phyloP scores from a whole-genome alignment of 2,888 invertebrate genomes.

The Caradrina clavipalpis region DNA sequence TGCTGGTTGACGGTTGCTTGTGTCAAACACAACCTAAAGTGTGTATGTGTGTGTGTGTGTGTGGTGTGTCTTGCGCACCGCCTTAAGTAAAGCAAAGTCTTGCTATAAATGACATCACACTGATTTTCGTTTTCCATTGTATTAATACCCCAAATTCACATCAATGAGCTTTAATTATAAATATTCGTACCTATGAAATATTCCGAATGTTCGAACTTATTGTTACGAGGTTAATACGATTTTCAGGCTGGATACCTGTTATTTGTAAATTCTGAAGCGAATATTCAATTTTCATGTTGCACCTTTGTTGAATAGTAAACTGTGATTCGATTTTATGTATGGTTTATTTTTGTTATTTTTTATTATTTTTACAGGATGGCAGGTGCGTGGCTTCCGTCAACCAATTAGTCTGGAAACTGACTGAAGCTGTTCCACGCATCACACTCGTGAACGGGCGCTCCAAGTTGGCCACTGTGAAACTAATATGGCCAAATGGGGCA shows the following conservation, averaged over 20 bases:
- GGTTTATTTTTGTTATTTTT: not conserved
- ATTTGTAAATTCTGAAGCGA: not conserved
- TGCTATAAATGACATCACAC: not conserved
- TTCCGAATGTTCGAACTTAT: conserved; percentile 9
- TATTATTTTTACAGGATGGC: too few species aligned
- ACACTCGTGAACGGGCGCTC: too few species aligned
- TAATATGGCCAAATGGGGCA: too few species aligned
- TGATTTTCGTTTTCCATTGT: not conserved
- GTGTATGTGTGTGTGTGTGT: too few species aligned
- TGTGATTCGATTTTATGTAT: not conserved
- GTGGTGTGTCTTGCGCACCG: too few species aligned
- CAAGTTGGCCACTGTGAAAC: too few species aligned
- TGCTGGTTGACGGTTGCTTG: too few species aligned
- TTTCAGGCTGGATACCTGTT: not conserved
- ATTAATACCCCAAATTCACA: not conserved
- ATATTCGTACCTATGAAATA: not conserved
- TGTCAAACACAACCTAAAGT: too few species aligned
- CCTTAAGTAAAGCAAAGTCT: too few species aligned
- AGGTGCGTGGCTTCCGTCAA: too few species aligned
- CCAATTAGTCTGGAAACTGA: too few species aligned
- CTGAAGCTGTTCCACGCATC: too few species aligned
- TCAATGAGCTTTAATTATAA: not conserved
- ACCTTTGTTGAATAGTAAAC: not conserved
- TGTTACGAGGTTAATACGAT: not conserved
- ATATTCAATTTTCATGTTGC: not conserved